Percentiles rank a stretch among this genome's conserved stretches.
These are phyloP conservation scores for Thaleichthys pacificus DNA, from an alignment of 2,797 vertebrate genomes.

Conservation along the genomic window DNA sequence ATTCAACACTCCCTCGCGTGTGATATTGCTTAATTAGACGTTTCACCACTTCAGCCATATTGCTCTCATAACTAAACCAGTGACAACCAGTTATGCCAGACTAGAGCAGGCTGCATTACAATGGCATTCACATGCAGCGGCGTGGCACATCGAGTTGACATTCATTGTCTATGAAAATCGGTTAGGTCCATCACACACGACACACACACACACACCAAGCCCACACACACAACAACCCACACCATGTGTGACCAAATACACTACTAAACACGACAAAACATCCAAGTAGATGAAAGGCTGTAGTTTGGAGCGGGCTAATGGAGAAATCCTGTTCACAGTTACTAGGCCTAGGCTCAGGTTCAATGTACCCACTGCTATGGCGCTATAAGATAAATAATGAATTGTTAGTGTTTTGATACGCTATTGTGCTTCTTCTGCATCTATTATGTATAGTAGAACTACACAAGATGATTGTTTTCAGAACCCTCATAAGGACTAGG, in stretches of 20 bases:
- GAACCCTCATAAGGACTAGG: neutral
- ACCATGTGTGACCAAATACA: too few species aligned
- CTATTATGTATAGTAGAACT: neutral
- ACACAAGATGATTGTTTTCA: neutral
- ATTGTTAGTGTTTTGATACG: neutral
- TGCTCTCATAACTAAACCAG: too few species aligned
- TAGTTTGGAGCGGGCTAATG: constrained; percentile 4
- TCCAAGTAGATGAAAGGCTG: too few species aligned
- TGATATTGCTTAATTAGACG: too few species aligned
- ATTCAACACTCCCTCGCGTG: too few species aligned
- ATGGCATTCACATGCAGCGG: too few species aligned
- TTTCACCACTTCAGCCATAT: too few species aligned
- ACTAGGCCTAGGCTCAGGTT: constrained; percentile 11
- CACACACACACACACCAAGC: neutral
- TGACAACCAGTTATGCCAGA: too few species aligned
- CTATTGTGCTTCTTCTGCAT: neutral
- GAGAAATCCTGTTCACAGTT: constrained; percentile 12
- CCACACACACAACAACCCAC: neutral
- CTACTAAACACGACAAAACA: too few species aligned
- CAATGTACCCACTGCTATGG: neutral
- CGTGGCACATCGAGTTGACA: too few species aligned
- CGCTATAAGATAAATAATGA: constrained; percentile 9
- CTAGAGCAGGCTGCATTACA: too few species aligned
- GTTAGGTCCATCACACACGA: neutral
- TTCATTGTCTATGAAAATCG: too few species aligned